Evolutionary conservation across 2,113 vertebrate genomes (phyloP).

Genomic region (Brachyistius frenatus): DNA sequence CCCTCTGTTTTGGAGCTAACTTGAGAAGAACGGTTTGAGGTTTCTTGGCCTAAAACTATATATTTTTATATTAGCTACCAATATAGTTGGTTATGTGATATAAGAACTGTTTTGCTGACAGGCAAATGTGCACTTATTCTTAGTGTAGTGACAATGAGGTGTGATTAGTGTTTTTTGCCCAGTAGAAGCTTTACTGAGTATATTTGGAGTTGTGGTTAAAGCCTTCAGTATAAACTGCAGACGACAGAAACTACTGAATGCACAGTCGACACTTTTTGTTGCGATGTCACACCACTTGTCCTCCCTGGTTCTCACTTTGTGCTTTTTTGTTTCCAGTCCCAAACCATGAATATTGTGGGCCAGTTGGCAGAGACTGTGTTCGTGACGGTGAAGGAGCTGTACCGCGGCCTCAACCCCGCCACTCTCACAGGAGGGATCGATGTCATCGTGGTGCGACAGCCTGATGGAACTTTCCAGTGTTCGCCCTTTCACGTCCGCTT

Average conservation of each 20-base stretch:
- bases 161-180: not conserved
- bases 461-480: conserved; percentile 90
- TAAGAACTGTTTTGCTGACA: no score
- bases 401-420: conserved; percentile 92
- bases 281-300: not conserved
- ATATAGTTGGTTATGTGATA: not conserved
- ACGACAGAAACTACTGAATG: not conserved
- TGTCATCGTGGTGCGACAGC: conserved; percentile 93
- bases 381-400: conserved; percentile 92
- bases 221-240: not conserved
- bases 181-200: no score
- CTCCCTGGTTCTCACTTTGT: conserved; percentile 20
- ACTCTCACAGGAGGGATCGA: conserved; percentile 93
- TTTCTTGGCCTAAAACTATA: not conserved
- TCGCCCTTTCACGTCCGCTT: conserved; percentile 96
- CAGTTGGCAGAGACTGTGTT: conserved; percentile 92
- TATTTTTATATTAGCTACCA: not conserved
- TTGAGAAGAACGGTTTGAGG: not conserved
- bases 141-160: not conserved
- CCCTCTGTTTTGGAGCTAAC: not conserved
- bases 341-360: conserved; percentile 95
- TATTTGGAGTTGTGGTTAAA: not conserved
- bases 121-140: no score
- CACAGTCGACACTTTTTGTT: not conserved
- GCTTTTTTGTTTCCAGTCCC: conserved; percentile 70